These are phyloP conservation scores for Salvelinus sp. DNA, from an alignment of 2,113 vertebrate genomes.

Conservation along the genomic window DNA sequence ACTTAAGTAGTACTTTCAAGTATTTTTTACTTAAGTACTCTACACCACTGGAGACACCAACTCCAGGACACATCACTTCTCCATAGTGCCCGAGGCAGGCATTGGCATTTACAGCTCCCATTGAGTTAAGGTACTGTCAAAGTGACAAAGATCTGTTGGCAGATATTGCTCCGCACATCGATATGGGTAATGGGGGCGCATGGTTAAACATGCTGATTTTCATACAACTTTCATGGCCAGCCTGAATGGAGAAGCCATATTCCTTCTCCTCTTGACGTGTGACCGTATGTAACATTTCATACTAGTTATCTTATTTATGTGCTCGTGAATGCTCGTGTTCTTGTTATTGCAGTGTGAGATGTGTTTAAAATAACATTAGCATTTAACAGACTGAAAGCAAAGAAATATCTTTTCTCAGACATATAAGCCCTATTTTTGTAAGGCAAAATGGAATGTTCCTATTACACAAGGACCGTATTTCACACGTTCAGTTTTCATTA, in stretches of 20 bases:
- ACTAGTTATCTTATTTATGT: background rate
- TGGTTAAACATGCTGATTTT: constrained; percentile 1
- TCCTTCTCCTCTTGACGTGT: background rate
- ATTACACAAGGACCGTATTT: background rate
- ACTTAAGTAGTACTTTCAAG: too few species aligned
- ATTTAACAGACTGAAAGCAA: too few species aligned
- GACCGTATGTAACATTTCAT: background rate
- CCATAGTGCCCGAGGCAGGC: background rate
- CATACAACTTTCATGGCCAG: background rate
- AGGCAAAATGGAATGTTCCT: background rate
- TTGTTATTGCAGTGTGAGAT: background rate
- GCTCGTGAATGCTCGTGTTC: background rate
- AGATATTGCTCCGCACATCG: background rate
- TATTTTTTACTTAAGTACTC: too few species aligned
- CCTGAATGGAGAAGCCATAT: background rate
- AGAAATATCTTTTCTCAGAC: too few species aligned
- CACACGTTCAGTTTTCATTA: background rate
- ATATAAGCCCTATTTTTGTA: background rate
- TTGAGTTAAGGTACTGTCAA: background rate
- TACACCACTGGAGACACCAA: background rate
- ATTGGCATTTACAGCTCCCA: background rate
- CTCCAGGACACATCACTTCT: background rate
- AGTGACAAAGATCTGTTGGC: background rate
- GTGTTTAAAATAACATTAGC: background rate
- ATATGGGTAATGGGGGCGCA: background rate